Conservation (phyloP, 2,888 invertebrate species). For the Lottia gigantea region DNA sequence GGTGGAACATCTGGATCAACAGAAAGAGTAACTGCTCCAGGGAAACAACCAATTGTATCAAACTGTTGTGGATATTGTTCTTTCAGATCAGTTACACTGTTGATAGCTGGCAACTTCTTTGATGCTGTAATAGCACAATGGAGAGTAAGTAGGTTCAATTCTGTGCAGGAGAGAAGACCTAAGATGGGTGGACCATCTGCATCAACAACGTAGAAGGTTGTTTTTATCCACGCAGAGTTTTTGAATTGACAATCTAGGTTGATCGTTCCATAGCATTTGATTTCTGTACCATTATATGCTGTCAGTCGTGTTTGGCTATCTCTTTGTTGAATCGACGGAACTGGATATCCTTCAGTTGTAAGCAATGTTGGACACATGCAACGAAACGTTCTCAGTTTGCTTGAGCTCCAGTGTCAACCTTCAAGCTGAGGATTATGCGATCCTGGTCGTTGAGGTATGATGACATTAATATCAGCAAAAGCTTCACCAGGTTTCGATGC, state of each 20-base stretch:
- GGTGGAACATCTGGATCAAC: slow-evolving; percentile 7
- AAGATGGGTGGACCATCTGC: background rate
- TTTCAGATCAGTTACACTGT: background rate
- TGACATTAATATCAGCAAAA: background rate
- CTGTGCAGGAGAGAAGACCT: background rate
- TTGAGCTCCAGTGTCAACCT: background rate
- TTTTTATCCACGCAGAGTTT: background rate
- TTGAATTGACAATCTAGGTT: background rate
- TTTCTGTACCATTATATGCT: slow-evolving; percentile 1
- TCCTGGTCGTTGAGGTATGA: background rate
- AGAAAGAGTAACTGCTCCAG: background rate
- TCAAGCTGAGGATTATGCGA: background rate
- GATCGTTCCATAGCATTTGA: slow-evolving; percentile 2
- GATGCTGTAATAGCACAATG: background rate
- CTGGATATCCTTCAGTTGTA: background rate
- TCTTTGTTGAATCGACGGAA: background rate
- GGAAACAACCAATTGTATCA: slow-evolving; percentile 5
- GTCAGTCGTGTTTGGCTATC: background rate
- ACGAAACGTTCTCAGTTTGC: background rate
- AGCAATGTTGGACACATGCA: slow-evolving; percentile 7
- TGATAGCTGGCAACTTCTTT: background rate
- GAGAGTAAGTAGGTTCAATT: background rate
- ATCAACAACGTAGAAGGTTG: slow-evolving; percentile 7
- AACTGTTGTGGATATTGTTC: background rate
- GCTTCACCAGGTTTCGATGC: background rate